phyloP scores from a whole-genome alignment of 2,797 vertebrate genomes.

The Chiloscyllium punctatum region DNA sequence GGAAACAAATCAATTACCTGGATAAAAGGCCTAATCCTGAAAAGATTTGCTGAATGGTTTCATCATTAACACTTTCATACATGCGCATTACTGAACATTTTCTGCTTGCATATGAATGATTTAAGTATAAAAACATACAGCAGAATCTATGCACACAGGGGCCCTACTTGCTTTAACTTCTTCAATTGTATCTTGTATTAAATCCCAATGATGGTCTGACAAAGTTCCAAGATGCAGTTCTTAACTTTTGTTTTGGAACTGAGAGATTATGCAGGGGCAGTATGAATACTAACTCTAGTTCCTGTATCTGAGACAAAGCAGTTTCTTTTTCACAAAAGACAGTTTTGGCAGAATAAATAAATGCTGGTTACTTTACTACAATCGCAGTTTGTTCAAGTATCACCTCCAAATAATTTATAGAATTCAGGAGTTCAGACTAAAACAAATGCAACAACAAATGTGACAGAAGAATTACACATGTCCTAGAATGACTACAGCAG shows the following conservation, averaged over 20 bases:
- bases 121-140: neutral
- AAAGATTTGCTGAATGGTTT: neutral
- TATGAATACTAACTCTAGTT: neutral
- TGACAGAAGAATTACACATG: neutral
- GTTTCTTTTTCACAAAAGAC: neutral
- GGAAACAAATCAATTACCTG: slow-evolving; percentile 17
- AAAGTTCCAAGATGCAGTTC: neutral
- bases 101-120: neutral
- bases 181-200: neutral
- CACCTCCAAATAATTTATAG: neutral
- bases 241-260: no score
- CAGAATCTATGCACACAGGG: neutral
- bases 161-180: neutral
- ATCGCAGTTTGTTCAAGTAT: neutral
- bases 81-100: neutral
- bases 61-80: neutral
- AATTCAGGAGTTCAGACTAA: neutral
- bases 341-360: neutral
- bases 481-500: neutral
- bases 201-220: neutral
- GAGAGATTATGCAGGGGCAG: neutral
- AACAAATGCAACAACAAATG: neutral
- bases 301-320: neutral
- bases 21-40: neutral
- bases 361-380: neutral